Conservation (phyloP, 2,797 vertebrate genomes). For the Schizothorax lantsangensis region DNA sequence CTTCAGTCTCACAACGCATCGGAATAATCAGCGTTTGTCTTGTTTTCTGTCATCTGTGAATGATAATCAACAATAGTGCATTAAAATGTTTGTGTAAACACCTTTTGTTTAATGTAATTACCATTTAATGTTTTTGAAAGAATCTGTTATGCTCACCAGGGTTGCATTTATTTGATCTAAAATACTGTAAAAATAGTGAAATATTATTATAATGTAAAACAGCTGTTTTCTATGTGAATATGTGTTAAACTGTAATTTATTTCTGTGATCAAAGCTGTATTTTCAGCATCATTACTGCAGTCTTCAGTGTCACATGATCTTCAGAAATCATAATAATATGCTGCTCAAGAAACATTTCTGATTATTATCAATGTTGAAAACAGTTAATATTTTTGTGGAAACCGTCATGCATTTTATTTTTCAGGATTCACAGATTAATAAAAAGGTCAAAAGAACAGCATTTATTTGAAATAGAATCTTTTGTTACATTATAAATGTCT, state of each 20-base stretch:
- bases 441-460: background rate
- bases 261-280: too few species aligned
- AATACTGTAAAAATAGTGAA: background rate
- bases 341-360: too few species aligned
- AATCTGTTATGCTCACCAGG: too few species aligned
- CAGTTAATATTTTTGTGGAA: background rate
- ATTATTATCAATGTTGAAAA: too few species aligned
- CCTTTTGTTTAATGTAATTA: too few species aligned
- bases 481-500: too few species aligned
- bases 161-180: background rate
- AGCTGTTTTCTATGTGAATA: background rate
- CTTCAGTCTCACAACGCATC: background rate
- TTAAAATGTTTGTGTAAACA: background rate
- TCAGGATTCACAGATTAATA: background rate
- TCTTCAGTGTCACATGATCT: background rate
- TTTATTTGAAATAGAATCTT: too few species aligned
- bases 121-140: too few species aligned
- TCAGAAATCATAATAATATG: background rate
- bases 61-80: background rate
- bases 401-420: background rate
- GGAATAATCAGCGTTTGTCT: background rate
- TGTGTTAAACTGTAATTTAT: background rate
- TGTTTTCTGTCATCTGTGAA: background rate
- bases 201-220: background rate
- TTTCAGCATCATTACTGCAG: background rate